Conservation (phyloP, 2,113 vertebrate species). For the Struthio camelus region DNA sequence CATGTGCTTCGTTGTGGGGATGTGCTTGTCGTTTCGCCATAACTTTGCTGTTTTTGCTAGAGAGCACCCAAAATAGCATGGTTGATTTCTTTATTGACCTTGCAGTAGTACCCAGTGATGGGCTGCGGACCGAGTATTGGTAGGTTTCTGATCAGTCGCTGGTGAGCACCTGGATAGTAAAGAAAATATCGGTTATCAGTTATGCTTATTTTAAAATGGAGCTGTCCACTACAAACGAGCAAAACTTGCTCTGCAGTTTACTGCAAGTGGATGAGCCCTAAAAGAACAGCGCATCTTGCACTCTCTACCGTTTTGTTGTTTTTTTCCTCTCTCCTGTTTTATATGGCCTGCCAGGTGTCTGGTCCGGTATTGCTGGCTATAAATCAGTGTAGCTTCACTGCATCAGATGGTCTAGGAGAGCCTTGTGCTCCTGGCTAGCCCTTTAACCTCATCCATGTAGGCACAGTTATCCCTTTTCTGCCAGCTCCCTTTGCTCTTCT, state of each 20-base stretch:
- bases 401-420: neutral
- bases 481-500: neutral
- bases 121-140: neutral
- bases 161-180: neutral
- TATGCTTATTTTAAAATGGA: neutral
- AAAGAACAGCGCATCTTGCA: neutral
- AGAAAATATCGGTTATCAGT: neutral
- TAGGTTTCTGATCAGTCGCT: fast-evolving
- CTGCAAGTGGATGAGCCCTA: neutral
- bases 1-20: neutral
- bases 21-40: neutral
- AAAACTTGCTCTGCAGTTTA: neutral
- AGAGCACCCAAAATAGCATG: neutral
- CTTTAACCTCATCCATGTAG: neutral
- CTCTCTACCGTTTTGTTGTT: neutral
- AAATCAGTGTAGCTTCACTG: neutral
- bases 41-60: neutral
- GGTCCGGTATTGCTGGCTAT: neutral
- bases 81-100: fast-evolving
- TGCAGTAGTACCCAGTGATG: neutral
- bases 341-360: neutral
- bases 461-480: neutral
- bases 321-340: neutral
- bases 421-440: neutral
- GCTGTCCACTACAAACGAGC: neutral